Evolutionary conservation across 2,888 invertebrate genomes (phyloP).

Genomic region (Euphydryas editha): DNA sequence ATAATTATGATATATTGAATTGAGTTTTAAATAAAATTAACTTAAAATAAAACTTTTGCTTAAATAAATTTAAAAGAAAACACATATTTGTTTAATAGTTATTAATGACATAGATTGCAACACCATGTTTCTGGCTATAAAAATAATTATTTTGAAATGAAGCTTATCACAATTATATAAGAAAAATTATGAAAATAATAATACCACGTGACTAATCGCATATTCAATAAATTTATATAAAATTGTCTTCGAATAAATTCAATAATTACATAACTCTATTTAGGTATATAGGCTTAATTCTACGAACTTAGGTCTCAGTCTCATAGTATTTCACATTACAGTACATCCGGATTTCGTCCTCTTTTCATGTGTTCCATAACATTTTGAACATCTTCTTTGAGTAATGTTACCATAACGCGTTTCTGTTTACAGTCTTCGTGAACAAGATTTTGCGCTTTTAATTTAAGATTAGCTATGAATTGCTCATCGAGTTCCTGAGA

Average conservation of each 20-base stretch:
- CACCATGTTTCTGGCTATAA: neutral
- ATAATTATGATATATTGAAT: neutral
- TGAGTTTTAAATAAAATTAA: neutral
- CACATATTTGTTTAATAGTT: neutral
- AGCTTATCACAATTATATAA: neutral
- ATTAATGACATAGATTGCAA: neutral
- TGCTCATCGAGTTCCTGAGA: slow-evolving; percentile 49
- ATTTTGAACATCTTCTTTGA: slow-evolving; percentile 58
- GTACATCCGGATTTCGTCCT: neutral
- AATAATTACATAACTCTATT: too few species aligned
- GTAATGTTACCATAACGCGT: slow-evolving; percentile 53
- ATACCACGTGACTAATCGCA: too few species aligned
- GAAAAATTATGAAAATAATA: too few species aligned
- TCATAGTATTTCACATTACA: neutral
- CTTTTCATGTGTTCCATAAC: slow-evolving; percentile 41
- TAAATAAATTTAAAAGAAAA: slow-evolving; percentile 13
- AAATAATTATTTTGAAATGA: neutral
- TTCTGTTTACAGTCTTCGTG: slow-evolving; percentile 58
- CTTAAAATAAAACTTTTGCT: slow-evolving; percentile 9
- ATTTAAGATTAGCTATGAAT: slow-evolving; percentile 52
- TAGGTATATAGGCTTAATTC: too few species aligned
- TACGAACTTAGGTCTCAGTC: too few species aligned
- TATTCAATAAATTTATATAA: too few species aligned
- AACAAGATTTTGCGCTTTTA: slow-evolving; percentile 50
- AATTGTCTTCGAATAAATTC: too few species aligned